Evolutionary conservation across 2,888 invertebrate species (phyloP).

Genomic region (Dichetophora obliterata): DNA sequence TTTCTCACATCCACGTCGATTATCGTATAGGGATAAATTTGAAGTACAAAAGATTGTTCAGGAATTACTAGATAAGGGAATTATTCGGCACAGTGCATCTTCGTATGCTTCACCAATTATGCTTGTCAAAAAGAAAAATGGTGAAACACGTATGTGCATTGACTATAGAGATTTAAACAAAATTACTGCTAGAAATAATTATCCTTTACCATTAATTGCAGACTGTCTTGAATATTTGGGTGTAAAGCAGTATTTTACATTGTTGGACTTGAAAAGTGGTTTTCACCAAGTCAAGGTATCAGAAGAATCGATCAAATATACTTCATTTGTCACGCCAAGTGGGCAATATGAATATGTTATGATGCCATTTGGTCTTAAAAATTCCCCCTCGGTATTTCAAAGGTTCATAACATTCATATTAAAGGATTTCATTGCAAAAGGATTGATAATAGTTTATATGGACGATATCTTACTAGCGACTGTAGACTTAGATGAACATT

Average conservation of each 20-base stretch:
- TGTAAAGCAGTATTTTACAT: conserved; percentile 44
- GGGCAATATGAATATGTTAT: conserved; percentile 42
- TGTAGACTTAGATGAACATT: conserved; percentile 31
- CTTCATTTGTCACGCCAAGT: conserved; percentile 47
- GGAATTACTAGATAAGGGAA: conserved; percentile 23
- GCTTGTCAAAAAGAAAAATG: too few species aligned
- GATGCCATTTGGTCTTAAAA: conserved; percentile 46
- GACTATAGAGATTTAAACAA: too few species aligned
- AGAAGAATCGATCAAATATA: conserved; percentile 46
- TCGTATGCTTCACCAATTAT: too few species aligned
- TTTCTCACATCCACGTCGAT: conserved; percentile 1
- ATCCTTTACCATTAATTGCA: too few species aligned
- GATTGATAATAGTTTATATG: conserved; percentile 39
- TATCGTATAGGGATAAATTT: conserved; percentile 17
- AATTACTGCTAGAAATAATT: too few species aligned
- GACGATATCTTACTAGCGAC: conserved; percentile 46
- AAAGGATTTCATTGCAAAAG: conserved; percentile 35
- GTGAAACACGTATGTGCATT: too few species aligned
- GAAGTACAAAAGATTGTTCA: conserved; percentile 20
- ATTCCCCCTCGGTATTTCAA: conserved; percentile 40
- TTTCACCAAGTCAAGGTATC: conserved; percentile 44
- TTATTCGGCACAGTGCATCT: neutral
- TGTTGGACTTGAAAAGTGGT: conserved; percentile 46
- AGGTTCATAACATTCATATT: conserved; percentile 38
- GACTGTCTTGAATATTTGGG: conserved; percentile 1